Conservation (phyloP, 1,140 invertebrate genomes). For the Drosophila repletoides region DNA sequence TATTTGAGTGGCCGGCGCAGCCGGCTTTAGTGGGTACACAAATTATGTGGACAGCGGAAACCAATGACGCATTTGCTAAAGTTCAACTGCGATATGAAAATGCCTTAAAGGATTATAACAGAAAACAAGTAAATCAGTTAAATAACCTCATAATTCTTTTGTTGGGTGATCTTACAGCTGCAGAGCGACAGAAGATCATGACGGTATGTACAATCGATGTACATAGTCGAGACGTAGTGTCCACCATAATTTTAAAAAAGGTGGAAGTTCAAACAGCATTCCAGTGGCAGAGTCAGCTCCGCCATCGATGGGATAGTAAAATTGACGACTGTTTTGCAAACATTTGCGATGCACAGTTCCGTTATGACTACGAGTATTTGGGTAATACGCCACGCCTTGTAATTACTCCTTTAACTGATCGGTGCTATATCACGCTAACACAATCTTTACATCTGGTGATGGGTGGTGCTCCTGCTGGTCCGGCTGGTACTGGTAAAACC, state of each 20-base stretch:
- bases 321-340: slow-evolving; percentile 94
- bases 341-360: slow-evolving; percentile 95
- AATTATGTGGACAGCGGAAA: slow-evolving; percentile 97
- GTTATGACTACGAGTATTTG: slow-evolving; percentile 97
- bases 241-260: slow-evolving; percentile 91
- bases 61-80: slow-evolving; percentile 92
- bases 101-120: slow-evolving; percentile 94
- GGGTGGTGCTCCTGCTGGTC: slow-evolving; percentile 93
- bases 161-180: slow-evolving; percentile 89
- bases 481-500: slow-evolving; percentile 94
- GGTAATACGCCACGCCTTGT: slow-evolving; percentile 94
- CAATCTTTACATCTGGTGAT: slow-evolving; percentile 94
- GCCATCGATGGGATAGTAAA: slow-evolving; percentile 94
- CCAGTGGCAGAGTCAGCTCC: slow-evolving; percentile 95
- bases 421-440: slow-evolving; percentile 95
- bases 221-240: slow-evolving; percentile 93
- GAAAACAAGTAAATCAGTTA: slow-evolving; percentile 93
- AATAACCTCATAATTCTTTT: slow-evolving; percentile 91
- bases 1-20: slow-evolving; percentile 96
- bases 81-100: slow-evolving; percentile 98
- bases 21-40: slow-evolving; percentile 93
- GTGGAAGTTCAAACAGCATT: slow-evolving; percentile 92
- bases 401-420: slow-evolving; percentile 94
- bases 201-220: slow-evolving; percentile 98
- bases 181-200: slow-evolving; percentile 97